Evolutionary conservation across 2,888 invertebrate genomes (phyloP), one percentile per base, ranked within the genome.

Genomic region (Drosophila neutralis): DNA sequence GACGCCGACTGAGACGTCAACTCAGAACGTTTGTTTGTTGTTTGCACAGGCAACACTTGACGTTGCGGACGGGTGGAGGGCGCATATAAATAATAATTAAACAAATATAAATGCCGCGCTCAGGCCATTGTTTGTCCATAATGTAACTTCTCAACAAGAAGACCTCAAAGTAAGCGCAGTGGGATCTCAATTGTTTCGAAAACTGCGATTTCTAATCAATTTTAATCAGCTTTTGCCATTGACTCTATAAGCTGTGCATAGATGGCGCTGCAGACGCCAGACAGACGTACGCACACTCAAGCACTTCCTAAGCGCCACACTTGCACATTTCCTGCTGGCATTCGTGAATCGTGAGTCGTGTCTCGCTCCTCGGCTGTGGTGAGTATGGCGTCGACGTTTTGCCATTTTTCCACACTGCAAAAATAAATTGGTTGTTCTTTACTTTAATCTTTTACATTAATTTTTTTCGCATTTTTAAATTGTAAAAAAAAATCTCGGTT

Each of bases 51-150:
- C 76, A 73, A 73, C 83, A 87, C 89, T 86, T 86, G 89, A 87
- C 83, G 68, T 54, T 67, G 54, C 38, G 70, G 69, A 73, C 57
- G 36, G 59, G 65, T 65, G 73, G 71, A 78, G 78, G 86, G 88
- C 82, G 72, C 83, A 88, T 74, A 86, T 86, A 88, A 85, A 88
- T 84, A 88, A 76, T 79, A 86, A 77, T 83, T 69, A 85, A 88
- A 88, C 80, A 87, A 81, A 80, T 80, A 71, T 63, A 65, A 71
- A 78, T 69, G 69, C 69, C 66, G 67, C 57, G 56, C 67, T 8
- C 67, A 49, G 49, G 11, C 33, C 62, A 64, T 71, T 84, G 74
- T 77, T 69, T 69, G 59, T 61, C 56, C 59, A 45, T 61, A 66
- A 77, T 69, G 75, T 69, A 71, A 83, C 75, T 83, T 73, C 63